These are phyloP conservation scores for Distichodus sexfasciatus DNA, from an alignment of 2,797 vertebrate genomes.

Conservation along the genomic window DNA sequence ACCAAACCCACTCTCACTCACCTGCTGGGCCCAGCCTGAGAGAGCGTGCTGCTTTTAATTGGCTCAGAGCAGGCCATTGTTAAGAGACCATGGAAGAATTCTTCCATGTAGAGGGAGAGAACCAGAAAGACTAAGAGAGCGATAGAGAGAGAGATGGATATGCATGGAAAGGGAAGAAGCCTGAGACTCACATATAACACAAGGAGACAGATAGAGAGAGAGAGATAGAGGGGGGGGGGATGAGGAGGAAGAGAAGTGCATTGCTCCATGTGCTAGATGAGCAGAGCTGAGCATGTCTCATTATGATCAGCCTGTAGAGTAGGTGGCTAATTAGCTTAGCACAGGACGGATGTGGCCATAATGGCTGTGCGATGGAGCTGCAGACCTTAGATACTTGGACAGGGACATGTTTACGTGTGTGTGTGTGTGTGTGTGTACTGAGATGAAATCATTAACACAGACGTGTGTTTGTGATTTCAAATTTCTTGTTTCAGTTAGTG, in stretches of 20 bases:
- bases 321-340: conserved; percentile 71
- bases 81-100: too few relatives aligned
- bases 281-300: conserved; percentile 65
- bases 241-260: conserved; percentile 14
- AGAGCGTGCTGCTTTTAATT: conserved; percentile 74
- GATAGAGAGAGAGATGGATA: conserved; percentile 20
- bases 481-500: too few relatives aligned
- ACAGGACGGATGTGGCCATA: conserved; percentile 64
- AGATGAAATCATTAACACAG: too few relatives aligned
- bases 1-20: conserved; percentile 57
- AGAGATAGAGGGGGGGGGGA: neutral
- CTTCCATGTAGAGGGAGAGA: neutral
- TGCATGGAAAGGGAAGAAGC: too few relatives aligned
- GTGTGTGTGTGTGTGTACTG: neutral
- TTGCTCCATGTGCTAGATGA: conserved; percentile 61
- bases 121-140: neutral
- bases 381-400: conserved; percentile 45
- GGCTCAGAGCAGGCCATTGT: conserved; percentile 63
- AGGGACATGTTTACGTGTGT: neutral
- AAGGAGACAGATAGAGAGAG: neutral
- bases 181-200: too few relatives aligned
- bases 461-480: too few relatives aligned
- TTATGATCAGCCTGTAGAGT: conserved; percentile 70
- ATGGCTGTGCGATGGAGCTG: conserved; percentile 47
- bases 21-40: conserved; percentile 53